phyloP scores from a whole-genome alignment of 2,113 vertebrate species.

The Chlorodrepanis virens region DNA sequence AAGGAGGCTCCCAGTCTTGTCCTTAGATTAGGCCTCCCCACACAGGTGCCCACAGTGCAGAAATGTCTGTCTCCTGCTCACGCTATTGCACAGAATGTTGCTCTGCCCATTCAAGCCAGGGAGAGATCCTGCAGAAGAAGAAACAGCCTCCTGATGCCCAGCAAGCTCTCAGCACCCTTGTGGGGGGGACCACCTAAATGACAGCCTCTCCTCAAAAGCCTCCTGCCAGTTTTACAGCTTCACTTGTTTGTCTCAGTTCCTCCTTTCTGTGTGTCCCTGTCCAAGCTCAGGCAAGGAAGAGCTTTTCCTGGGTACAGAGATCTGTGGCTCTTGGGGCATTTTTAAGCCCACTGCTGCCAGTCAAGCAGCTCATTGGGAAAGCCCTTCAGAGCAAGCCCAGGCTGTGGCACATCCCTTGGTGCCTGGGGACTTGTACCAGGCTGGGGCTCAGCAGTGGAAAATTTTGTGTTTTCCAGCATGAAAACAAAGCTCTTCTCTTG shows the following conservation, averaged over 20 bases:
- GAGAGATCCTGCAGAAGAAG: neutral
- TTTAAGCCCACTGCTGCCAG: neutral
- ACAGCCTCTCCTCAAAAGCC: neutral
- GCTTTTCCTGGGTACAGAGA: neutral
- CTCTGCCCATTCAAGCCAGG: neutral
- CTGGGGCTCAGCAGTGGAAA: neutral
- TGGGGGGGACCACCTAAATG: neutral
- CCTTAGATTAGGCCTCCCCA: neutral
- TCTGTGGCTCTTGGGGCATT: neutral
- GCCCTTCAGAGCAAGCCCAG: neutral
- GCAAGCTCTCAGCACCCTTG: accelerated
- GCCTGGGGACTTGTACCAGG: neutral
- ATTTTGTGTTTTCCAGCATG: neutral
- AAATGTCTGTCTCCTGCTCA: neutral
- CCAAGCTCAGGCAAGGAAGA: neutral
- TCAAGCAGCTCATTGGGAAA: neutral
- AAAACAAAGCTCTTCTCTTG: slow-evolving; percentile 8
- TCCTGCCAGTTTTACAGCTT: neutral
- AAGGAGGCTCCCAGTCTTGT: neutral
- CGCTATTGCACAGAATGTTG: neutral
- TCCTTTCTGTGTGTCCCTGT: neutral
- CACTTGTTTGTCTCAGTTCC: neutral
- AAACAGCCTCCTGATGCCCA: neutral
- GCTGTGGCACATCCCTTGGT: neutral
- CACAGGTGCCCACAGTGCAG: neutral